Evolutionary conservation across 2,888 invertebrate genomes (phyloP).

Genomic region (Brachyptera risi): DNA sequence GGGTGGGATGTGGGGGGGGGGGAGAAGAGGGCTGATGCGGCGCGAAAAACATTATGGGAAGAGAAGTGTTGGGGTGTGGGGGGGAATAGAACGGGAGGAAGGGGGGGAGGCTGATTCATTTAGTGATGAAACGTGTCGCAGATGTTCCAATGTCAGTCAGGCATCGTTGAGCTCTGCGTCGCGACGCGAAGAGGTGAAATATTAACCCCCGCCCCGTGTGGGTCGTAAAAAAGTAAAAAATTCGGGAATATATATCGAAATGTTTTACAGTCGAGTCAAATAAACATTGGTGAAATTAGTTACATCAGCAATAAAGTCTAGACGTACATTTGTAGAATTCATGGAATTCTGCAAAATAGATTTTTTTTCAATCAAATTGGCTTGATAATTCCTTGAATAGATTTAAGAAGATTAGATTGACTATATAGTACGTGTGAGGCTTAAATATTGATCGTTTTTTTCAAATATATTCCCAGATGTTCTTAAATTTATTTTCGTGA

Average conservation of each 20-base stretch:
- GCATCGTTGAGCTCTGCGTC: constrained; percentile 6
- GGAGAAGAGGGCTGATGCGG: neutral
- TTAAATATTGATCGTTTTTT: too few relatives aligned
- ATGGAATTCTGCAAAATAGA: too few relatives aligned
- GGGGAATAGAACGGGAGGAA: neutral
- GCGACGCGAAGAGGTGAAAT: neutral
- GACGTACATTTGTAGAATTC: too few relatives aligned
- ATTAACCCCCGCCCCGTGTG: neutral
- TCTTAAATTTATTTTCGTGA: too few relatives aligned
- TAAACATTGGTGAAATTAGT: neutral
- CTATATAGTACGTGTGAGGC: too few relatives aligned
- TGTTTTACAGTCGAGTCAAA: neutral
- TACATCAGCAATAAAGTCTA: too few relatives aligned
- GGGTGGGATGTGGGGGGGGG: neutral
- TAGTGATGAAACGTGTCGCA: constrained; percentile 28
- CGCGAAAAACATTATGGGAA: neutral
- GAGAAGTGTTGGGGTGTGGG: neutral
- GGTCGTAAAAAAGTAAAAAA: neutral
- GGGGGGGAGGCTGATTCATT: constrained; percentile 19
- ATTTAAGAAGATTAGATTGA: too few relatives aligned
- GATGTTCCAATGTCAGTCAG: constrained; percentile 19
- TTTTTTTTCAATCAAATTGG: too few relatives aligned
- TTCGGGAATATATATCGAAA: constrained; percentile 1
- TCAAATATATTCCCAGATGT: too few relatives aligned
- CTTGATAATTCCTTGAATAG: too few relatives aligned